Conservation (phyloP, 2,797 vertebrate genomes). For the Anas acuta region DNA sequence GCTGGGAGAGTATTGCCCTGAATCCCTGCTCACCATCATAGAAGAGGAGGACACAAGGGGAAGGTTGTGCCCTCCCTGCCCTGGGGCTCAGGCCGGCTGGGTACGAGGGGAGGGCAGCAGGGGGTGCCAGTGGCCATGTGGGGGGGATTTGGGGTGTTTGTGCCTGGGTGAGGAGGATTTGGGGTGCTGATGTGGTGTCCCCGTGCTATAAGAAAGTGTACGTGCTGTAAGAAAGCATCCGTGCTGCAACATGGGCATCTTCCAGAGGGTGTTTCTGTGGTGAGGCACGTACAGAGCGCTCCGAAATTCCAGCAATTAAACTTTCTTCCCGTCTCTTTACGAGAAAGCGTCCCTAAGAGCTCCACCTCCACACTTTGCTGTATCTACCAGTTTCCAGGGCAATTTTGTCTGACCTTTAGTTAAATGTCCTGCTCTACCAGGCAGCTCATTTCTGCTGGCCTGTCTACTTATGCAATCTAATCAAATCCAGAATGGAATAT, state of each 20-base stretch:
- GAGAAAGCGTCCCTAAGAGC: conserved; percentile 7
- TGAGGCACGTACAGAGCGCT: background rate
- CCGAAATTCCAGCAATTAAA: conserved; percentile 9
- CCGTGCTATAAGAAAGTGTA: too few relatives aligned
- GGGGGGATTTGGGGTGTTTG: background rate
- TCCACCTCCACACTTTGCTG: conserved; percentile 24
- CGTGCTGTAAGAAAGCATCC: background rate
- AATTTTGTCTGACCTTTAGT: conserved; percentile 73
- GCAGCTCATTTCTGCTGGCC: conserved; percentile 63
- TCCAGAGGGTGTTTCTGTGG: background rate
- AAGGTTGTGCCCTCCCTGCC: background rate
- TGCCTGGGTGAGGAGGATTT: background rate
- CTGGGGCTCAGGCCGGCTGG: background rate
- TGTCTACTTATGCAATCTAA: conserved; percentile 70
- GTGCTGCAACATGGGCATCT: background rate
- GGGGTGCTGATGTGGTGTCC: background rate
- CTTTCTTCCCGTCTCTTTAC: background rate
- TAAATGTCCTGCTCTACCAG: conserved; percentile 66
- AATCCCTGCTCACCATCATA: background rate
- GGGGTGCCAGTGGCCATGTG: background rate
- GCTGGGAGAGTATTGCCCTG: background rate
- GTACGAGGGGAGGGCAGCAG: background rate
- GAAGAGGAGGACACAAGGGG: background rate
- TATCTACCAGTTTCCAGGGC: conserved; percentile 47
- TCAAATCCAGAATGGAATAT: conserved; percentile 67